Evolutionary conservation across 1,140 invertebrate species (phyloP), one percentile per base, ranked within the genome.

Genomic region (Drosophila prosaltans): DNA sequence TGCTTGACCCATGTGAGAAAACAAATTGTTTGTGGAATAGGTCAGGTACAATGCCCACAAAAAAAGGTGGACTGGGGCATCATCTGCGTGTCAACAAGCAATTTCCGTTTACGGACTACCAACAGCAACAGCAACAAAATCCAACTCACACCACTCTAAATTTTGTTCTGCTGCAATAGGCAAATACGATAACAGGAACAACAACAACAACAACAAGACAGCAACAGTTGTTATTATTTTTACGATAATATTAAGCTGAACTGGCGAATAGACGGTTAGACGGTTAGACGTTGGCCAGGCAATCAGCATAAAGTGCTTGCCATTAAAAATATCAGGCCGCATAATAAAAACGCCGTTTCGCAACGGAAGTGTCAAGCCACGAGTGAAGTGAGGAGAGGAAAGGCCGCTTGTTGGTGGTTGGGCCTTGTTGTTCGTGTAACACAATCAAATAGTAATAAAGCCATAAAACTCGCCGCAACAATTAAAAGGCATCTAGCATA

Each of bases 221-320:
- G 82, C 82, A 86, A 86, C 83, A 86, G 83, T 86, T 72, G 68
- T 78, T 78, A 75, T 62, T 78, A 67, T 88, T 51, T 88, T 86
- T 82, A 86, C 83, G 83, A 86, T 86, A 86, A 88, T 88, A 86
- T 86, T 79, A 86, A 79, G 78, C 71, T 69, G 60, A 79, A 69
- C 58, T 79, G 69, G 68, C 72, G 60, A 48, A 59, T 57, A 58
- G 65, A 43, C 51, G 26, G 48, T 32, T 45, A 16, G 28, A 21
- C 45, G 26, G 43, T 48, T 51, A 51, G 45, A 26, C 9, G 21
- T 51, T 66, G 43, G 69, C 39, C 71, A 68, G 82, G 83, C 83
- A 86, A 86, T 86, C 83, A 88, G 83, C 83, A 86, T 86, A 86
- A 86, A 86, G 83, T 86, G 83, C 83, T 83, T 80, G 76, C 76